Base-by-base conservation (phyloP, 2,888 invertebrate species). In the Rhaphigaster nebulosa region DNA sequence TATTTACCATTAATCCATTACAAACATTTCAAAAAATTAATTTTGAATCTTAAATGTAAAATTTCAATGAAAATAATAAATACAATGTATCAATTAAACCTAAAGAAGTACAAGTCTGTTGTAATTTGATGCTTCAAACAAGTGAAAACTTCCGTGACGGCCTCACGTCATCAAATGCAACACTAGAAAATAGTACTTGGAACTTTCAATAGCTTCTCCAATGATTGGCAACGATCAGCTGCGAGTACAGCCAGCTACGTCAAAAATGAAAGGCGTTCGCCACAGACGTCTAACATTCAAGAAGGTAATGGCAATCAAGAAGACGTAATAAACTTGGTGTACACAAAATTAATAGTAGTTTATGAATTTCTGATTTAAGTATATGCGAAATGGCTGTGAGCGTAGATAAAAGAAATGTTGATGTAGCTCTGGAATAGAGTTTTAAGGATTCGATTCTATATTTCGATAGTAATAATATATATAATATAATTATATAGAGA, bases 121-220 rank as follows among this genome's bases (percentile, higher is more conserved):
- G 70, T 38, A 8, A 38, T 38, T 20, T 23, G 8, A 38, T 38
- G 38, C 70, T 38, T 38, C 18, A n/a, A 76, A 10, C 20, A 8
- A 23, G 20, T 76, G 70, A 38, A 76, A 76, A 20, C 20, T 38
- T 38, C 38, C 70, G 70, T 76, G 70, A 34, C 34, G 20, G 4
- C 6, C 34, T n/a, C 26, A n/a, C 84, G 20, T 50, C 45, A 15
- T n/a, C 10, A n/a, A 84, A 50, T 84, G 45, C 84, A 84, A 4
- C 26, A 45, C 84, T 45, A 84, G 84, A 84, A 45, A 84, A 84
- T 45, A 84, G 84, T n/a, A 84, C 41, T 84, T 84, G 45, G n/a
- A 41, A 84, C 41, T 45, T 84, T 41, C 84, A 50, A 84, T 84
- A 20, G 45, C 84, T 6, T 20, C 45, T 45, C 45, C 45, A 1